Base-by-base conservation (phyloP, 2,113 vertebrate species). In the Genyomyrus donnyi region DNA sequence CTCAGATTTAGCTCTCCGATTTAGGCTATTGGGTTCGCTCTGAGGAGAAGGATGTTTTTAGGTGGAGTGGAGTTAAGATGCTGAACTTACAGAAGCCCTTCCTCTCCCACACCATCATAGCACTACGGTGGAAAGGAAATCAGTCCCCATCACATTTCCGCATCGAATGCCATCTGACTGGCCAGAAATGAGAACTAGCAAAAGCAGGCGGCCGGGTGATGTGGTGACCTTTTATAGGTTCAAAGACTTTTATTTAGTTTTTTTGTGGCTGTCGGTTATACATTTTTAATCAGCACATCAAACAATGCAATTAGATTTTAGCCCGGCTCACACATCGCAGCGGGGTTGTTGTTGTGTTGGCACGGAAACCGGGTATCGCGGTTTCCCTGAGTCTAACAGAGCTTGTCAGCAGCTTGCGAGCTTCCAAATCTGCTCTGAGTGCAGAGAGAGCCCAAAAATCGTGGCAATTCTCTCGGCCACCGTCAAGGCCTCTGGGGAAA, bases 281-380 rank as follows among this genome's bases (percentile, higher is more conserved):
- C 77, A 92, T 92, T 94, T 91, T 91, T 92, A 92, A 93, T 94
- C 85, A 91, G 85, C 52, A 91, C 92, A 92, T 93, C 92, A 93
- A 94, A 94, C 62, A 90, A 84, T 53, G 89, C 90, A 80, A 90
- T 31, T 89, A 89, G 90, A 94, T 93, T 91, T 91, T 74, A 58
- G 88, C 24, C 49, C 2, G 15, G 70, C 85, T 91, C 53, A 70
- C 90, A 89, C 92, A 80, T 90, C 56, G 53, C 88, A 83, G n/a
- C 83, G 89, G 89, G 88, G 90, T 91, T 39, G 84, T 92, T 39
- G 87, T 90, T 86, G 84, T 89, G 89, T 92, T 85, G 50, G 35
- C n/a, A 53, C 89, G 89, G 13, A 52, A 91, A 91, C 91, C 83
- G 87, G 42, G 45, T 5, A 10, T 21, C 19, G 27, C 21, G 2